Evolutionary conservation across 2,797 vertebrate genomes (phyloP).

Genomic region (Lepidocolaptes lacrymiger): DNA sequence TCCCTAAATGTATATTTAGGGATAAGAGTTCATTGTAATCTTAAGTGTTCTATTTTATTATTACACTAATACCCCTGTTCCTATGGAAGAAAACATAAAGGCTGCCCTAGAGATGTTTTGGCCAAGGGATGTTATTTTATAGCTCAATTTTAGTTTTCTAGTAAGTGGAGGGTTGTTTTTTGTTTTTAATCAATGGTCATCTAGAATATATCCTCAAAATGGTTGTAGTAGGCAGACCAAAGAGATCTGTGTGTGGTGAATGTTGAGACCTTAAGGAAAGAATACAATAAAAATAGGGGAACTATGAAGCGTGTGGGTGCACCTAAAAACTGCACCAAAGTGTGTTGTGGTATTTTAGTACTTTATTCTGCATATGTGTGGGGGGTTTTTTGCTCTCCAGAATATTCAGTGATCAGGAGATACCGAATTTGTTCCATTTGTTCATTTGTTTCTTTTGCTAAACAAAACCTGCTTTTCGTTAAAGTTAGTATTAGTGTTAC

Average conservation of each 20-base stretch:
- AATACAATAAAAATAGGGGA: not conserved
- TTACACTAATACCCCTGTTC: not conserved
- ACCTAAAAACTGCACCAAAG: not conserved
- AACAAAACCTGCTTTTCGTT: not conserved
- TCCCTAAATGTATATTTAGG: not conserved
- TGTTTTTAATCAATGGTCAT: not conserved
- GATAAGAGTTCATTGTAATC: not conserved
- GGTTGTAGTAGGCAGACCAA: not conserved
- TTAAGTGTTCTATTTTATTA: not conserved
- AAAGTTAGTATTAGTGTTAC: not conserved
- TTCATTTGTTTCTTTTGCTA: not conserved
- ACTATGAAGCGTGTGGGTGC: not conserved
- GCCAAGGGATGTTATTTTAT: not conserved
- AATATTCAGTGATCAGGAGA: not conserved
- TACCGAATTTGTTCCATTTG: not conserved
- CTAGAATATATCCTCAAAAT: not conserved
- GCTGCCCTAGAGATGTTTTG: not conserved
- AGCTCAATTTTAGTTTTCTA: not conserved
- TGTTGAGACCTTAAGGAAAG: not conserved
- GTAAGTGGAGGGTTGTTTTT: not conserved
- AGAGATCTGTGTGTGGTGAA: not conserved
- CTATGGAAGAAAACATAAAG: not conserved
- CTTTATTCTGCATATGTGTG: not conserved
- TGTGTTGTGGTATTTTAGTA: not conserved
- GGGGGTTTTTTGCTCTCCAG: not conserved